These are phyloP conservation scores for Caenorhabditis afra DNA, from an alignment of 2,888 invertebrate genomes.

Conservation along the genomic window DNA sequence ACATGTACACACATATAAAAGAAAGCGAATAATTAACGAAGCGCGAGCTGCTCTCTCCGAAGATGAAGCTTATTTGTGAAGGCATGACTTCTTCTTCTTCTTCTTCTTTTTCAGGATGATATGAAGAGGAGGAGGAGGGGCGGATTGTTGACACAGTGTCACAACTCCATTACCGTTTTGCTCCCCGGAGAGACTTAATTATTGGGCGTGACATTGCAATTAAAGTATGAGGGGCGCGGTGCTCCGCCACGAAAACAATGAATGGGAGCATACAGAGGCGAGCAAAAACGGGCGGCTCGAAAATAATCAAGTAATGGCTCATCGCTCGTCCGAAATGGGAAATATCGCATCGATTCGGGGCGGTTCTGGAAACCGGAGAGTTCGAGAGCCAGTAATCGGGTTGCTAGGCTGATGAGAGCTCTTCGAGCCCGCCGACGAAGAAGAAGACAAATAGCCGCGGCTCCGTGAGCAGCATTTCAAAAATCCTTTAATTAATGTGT, in stretches of 20 bases:
- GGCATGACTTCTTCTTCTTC: background rate
- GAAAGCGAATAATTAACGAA: conserved; percentile 62
- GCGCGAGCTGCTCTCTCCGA: conserved; percentile 48
- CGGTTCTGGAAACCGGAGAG: conserved; percentile 2
- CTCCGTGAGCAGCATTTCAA: conserved; percentile 52
- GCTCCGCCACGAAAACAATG: conserved; percentile 36
- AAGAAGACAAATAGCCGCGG: conserved; percentile 17
- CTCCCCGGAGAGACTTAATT: conserved; percentile 35
- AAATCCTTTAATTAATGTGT: conserved; percentile 62
- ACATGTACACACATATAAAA: conserved; percentile 48
- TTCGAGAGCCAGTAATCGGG: conserved; percentile 24
- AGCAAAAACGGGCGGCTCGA: conserved; percentile 12
- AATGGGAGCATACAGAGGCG: conserved; percentile 17
- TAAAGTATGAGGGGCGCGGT: conserved; percentile 20
- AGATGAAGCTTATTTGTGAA: conserved; percentile 53
- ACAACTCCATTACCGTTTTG: conserved; percentile 17
- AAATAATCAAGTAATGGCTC: conserved; percentile 32
- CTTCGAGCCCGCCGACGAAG: conserved; percentile 1
- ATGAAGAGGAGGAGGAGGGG: conserved; percentile 3
- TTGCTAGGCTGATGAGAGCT: conserved; percentile 11
- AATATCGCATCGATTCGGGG: background rate
- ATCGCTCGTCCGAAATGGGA: background rate
- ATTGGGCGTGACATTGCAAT: conserved; percentile 19
- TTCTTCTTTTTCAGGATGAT: conserved; percentile 21
- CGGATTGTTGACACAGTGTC: conserved; percentile 3